Conservation (phyloP, 2,888 invertebrate species). For the Nebria salina region DNA sequence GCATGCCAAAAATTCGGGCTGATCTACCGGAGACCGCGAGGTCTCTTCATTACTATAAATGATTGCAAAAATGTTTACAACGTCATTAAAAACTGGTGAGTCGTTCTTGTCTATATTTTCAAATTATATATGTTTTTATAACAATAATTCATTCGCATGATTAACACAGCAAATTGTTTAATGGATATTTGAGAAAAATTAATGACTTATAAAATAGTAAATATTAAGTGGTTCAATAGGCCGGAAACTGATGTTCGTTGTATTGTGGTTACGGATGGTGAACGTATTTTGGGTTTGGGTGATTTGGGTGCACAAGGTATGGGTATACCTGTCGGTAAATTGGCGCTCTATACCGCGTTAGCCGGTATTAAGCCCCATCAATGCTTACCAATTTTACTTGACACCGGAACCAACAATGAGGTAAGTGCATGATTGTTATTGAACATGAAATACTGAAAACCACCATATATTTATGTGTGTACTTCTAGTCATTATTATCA, state of each 20-base stretch:
- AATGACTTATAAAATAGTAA: not conserved
- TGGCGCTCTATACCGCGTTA: slow-evolving; percentile 94
- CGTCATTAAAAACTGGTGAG: slow-evolving; percentile 91
- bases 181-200: not conserved
- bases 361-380: slow-evolving; percentile 97
- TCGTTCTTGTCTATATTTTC: slow-evolving; percentile 47
- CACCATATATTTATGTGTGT: not conserved
- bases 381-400: slow-evolving; percentile 92
- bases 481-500: slow-evolving; percentile 76
- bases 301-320: slow-evolving; percentile 97
- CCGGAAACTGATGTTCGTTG: slow-evolving; percentile 87
- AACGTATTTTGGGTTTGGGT: slow-evolving; percentile 95
- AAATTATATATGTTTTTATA: not conserved
- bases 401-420: slow-evolving; percentile 95
- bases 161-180: not conserved
- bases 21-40: slow-evolving; percentile 92
- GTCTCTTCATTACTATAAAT: slow-evolving; percentile 94
- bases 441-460: slow-evolving; percentile 14
- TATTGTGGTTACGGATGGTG: slow-evolving; percentile 96
- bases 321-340: slow-evolving; percentile 98
- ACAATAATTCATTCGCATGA: not conserved
- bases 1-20: slow-evolving; percentile 98
- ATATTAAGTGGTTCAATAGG: slow-evolving; percentile 63
- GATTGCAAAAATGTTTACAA: slow-evolving; percentile 93
- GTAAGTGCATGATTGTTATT: slow-evolving; percentile 58